Evolutionary conservation across 2,797 vertebrate species (phyloP), one percentile per base, ranked within the genome.

Genomic region (Catharus ustulatus): DNA sequence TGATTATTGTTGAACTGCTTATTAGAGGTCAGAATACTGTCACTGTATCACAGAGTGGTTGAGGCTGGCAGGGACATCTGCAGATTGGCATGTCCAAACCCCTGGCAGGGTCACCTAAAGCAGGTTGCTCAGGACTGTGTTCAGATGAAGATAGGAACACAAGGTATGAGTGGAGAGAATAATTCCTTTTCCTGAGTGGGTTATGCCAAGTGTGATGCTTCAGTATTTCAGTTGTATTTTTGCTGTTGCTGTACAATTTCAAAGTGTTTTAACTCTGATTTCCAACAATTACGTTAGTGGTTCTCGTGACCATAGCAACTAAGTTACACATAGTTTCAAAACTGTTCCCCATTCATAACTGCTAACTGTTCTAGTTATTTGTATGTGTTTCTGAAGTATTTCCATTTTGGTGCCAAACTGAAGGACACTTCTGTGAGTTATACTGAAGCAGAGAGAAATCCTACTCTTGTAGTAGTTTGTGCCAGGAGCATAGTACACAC

Each of bases 161-260:
- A 45, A 67, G 19, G 32, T 51, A 17, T 29, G 24, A 36, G 13
- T 58, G 36, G 40, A 87, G 38, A 77, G 15, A 36, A 69, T 43
- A 80, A 66, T 10, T 5, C 6, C 2, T 29, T 63, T 77, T 86
- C n/a, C 14, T 68, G 5, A 0, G 0, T 42, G 23, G n/a, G 5
- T 54, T 83, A 17, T 36, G 34, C 49, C 14, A 61, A 58, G 27
- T 32, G 32, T 34, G 18, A 7, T 16, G 5, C 0, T 0, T 54
- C 73, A 36, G 1, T 72, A n/a, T 19, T 78, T 61, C 52, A 21
- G 9, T 48, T 55, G 13, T 46, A 10, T 51, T 38, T 27, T 67
- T 14, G 11, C 43, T 54, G 15, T 64, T 1, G 1, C 27, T 67
- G 1, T 21, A 14, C 14, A 62, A 5, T 62, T 64, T 48, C 5